Percentiles rank a stretch among this genome's conserved stretches.
Evolutionary conservation across 2,797 vertebrate genomes (phyloP).

Genomic region (Thamnophis elegans): DNA sequence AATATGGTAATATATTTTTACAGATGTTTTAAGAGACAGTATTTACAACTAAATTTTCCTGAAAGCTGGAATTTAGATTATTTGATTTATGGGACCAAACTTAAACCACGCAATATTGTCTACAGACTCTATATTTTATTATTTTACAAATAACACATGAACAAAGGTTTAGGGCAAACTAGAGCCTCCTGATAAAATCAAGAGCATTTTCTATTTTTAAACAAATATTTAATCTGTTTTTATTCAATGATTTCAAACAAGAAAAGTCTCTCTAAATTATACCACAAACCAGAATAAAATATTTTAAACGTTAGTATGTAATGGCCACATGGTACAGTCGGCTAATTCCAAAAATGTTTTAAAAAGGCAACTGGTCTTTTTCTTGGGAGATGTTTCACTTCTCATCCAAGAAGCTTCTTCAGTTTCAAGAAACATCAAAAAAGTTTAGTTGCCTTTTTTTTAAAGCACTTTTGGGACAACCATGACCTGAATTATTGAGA

Average conservation of each 20-base stretch:
- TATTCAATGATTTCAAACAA: background rate
- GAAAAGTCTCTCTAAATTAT: background rate
- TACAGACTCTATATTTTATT: background rate
- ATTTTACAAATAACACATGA: background rate
- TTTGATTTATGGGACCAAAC: background rate
- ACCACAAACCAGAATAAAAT: background rate
- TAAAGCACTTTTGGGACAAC: background rate
- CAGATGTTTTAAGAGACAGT: background rate
- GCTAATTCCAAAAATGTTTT: background rate
- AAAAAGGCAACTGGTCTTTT: background rate
- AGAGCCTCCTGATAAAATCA: conserved; percentile 4
- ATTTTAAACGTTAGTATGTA: background rate
- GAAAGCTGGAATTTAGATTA: background rate
- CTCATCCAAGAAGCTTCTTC: background rate
- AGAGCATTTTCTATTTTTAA: conserved; percentile 11
- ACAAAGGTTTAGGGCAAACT: background rate
- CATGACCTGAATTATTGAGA: background rate
- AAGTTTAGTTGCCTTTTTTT: background rate
- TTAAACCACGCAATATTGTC: background rate
- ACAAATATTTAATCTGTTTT: conserved; percentile 17
- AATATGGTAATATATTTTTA: background rate
- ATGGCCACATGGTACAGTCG: background rate
- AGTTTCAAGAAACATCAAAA: background rate
- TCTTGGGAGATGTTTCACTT: background rate
- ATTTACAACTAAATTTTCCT: background rate